Conservation (phyloP, 2,797 vertebrate genomes). For the Ciconia nigra region DNA sequence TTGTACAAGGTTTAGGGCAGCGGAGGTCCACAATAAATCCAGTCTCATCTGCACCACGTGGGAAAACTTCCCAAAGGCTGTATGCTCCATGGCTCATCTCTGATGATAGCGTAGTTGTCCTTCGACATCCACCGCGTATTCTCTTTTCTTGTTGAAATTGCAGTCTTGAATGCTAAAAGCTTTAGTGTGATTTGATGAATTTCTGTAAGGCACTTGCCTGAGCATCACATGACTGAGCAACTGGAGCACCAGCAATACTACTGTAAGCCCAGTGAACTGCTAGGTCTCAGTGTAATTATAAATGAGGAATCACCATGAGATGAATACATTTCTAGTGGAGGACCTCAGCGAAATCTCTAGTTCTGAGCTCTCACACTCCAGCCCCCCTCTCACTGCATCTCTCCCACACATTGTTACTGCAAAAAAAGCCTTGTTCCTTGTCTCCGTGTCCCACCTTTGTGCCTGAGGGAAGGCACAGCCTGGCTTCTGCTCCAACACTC, state of each 20-base stretch:
- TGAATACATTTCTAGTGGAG: background rate
- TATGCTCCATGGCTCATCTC: background rate
- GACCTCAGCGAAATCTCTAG: background rate
- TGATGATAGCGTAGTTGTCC: background rate
- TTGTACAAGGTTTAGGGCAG: background rate
- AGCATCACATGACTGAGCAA: background rate
- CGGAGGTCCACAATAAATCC: background rate
- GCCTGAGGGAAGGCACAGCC: background rate
- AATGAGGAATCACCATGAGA: background rate
- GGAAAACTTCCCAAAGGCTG: background rate
- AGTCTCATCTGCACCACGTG: background rate
- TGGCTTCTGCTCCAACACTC: background rate
- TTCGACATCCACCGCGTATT: background rate
- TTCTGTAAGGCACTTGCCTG: background rate
- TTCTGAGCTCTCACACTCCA: background rate
- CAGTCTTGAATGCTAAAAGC: background rate
- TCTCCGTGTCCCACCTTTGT: background rate
- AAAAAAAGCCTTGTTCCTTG: background rate
- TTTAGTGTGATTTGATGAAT: background rate
- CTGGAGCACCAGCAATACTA: background rate
- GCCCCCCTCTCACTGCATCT: background rate
- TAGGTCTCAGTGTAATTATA: background rate
- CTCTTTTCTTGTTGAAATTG: background rate
- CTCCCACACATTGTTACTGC: background rate
- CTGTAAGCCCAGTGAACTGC: background rate